Base-by-base conservation (phyloP, 1,140 invertebrate species). In the Ceratitis capitata region DNA sequence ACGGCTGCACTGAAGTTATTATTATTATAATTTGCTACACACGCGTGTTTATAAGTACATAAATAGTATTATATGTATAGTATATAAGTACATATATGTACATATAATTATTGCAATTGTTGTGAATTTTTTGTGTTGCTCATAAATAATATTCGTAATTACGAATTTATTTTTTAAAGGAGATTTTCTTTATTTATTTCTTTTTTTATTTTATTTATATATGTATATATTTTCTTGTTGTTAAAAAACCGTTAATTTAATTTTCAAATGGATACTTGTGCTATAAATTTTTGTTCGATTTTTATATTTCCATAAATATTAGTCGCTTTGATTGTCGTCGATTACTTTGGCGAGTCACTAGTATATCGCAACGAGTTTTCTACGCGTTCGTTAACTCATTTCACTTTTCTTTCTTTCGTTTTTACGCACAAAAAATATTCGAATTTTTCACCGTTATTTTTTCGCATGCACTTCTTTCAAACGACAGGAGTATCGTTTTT, bases 81-180 rank as follows among this genome's bases (percentile, higher is more conserved):
- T n/a, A n/a, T n/a, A n/a, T n/a, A n/a, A n/a, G n/a, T n/a, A n/a
- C n/a, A n/a, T n/a, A n/a, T n/a, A n/a, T n/a, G n/a, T n/a, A n/a
- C n/a, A n/a, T n/a, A n/a, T 69, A 35, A 69, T 78, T 26, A n/a
- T 78, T 78, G 69, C 69, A 78, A 9, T 42, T 45, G 32, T 45
- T 32, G 26, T 69, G n/a, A 9, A 23, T 45, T 2, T 47, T 78
- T n/a, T 23, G 16, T 42, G 45, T 45, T 78, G 45, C 16, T 78
- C 39, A 78, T 23, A 78, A 78, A 42, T 45, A 45, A n/a, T n/a
- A n/a, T n/a, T n/a, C n/a, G n/a, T n/a, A n/a, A 78, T 78, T 78
- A 23, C 16, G 45, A 14, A 45, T 45, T 78, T 78, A 16, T 19
- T 39, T 35, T 69, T 69, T 35, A 35, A 61, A 61, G 61, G 32